Percentiles rank a stretch among this genome's conserved stretches.
These are phyloP conservation scores for Meiosimyza decipiens DNA, from an alignment of 2,888 invertebrate genomes.

Conservation along the genomic window DNA sequence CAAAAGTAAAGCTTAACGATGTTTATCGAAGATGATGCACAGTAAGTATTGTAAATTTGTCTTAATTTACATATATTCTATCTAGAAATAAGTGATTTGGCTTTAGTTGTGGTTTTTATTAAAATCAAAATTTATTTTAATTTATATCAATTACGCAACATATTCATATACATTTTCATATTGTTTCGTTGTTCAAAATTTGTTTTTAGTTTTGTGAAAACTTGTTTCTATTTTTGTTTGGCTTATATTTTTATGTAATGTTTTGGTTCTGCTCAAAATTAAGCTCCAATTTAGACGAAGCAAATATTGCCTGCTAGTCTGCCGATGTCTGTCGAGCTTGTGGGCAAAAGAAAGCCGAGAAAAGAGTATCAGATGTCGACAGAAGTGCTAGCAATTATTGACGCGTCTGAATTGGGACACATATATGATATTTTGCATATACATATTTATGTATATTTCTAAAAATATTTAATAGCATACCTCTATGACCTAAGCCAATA, in stretches of 20 bases:
- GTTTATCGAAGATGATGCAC: constrained; percentile 61
- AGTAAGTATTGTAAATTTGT: constrained; percentile 51
- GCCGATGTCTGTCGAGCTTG: too few relatives aligned
- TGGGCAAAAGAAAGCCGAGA: too few relatives aligned
- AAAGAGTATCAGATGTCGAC: too few relatives aligned
- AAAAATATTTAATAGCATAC: too few relatives aligned
- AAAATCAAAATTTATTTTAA: constrained; percentile 24
- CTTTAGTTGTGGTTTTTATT: constrained; percentile 13
- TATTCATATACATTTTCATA: constrained; percentile 24
- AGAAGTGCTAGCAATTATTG: too few relatives aligned
- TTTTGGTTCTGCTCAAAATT: neutral
- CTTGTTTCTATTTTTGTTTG: constrained; percentile 4
- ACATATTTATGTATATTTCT: too few relatives aligned
- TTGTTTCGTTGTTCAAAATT: neutral
- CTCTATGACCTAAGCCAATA: too few relatives aligned
- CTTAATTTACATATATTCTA: constrained; percentile 14
- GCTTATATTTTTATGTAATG: neutral
- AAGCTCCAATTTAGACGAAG: too few relatives aligned
- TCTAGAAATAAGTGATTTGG: constrained; percentile 3
- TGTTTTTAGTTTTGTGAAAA: constrained; percentile 7
- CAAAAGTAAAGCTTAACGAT: constrained; percentile 36
- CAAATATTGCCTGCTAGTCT: too few relatives aligned
- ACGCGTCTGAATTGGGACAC: too few relatives aligned
- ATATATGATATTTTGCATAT: too few relatives aligned
- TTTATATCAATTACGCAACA: constrained; percentile 5